These are phyloP conservation scores for Podabrus alpinus DNA, from an alignment of 2,888 invertebrate species.

Conservation along the genomic window DNA sequence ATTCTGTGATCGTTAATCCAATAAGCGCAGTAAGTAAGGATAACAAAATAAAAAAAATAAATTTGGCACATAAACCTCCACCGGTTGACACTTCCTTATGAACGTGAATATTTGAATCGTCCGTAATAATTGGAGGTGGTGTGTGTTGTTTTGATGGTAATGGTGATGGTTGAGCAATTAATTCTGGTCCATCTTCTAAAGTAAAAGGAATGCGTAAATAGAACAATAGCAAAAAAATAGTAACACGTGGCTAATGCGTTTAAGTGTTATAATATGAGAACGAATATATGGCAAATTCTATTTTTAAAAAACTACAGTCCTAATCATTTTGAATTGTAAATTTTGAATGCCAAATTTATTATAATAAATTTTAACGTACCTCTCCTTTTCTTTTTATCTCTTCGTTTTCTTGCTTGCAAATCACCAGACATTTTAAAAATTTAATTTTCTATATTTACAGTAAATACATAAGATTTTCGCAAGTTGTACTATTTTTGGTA, in stretches of 20 bases:
- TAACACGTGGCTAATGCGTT: background rate
- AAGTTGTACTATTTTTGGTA: constrained; percentile 15
- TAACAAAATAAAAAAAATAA: constrained; percentile 78
- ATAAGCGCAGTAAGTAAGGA: constrained; percentile 73
- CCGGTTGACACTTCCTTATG: constrained; percentile 77
- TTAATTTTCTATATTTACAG: background rate
- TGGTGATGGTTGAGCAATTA: constrained; percentile 27
- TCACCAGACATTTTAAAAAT: constrained; percentile 74
- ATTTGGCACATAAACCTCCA: constrained; percentile 83
- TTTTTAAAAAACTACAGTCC: constrained; percentile 13
- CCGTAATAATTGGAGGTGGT: constrained; percentile 18
- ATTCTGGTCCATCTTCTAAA: constrained; percentile 40
- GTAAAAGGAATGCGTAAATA: background rate
- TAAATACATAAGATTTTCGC: constrained; percentile 1
- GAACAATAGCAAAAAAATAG: constrained; percentile 3
- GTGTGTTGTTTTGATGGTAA: constrained; percentile 47
- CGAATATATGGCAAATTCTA: constrained; percentile 7
- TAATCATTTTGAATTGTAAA: constrained; percentile 2
- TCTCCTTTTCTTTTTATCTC: constrained; percentile 82
- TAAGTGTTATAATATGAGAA: background rate
- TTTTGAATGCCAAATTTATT: constrained; percentile 34
- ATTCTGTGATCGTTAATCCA: constrained; percentile 78
- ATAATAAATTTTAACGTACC: constrained; percentile 59
- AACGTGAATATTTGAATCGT: constrained; percentile 75
- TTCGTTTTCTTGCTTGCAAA: constrained; percentile 83